phyloP scores from a whole-genome alignment of 2,888 invertebrate genomes.

The Creontiades dilutus region DNA sequence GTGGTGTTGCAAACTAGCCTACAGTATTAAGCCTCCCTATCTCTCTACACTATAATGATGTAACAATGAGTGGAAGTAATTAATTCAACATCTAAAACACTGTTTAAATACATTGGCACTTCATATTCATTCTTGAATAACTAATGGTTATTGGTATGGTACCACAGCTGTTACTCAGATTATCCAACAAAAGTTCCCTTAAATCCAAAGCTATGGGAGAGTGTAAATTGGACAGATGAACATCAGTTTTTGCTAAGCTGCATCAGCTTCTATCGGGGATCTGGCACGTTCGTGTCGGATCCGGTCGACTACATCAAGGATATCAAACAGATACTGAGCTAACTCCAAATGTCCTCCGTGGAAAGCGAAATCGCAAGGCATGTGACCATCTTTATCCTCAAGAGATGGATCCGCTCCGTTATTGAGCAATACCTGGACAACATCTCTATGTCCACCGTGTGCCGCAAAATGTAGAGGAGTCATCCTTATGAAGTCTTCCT shows the following conservation, averaged over 20 bases:
- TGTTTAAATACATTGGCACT: too few species aligned
- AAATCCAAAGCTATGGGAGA: too few species aligned
- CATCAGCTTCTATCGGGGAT: background rate
- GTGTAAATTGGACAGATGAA: too few species aligned
- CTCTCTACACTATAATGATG: too few species aligned
- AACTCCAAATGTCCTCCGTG: constrained; percentile 11
- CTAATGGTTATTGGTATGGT: too few species aligned
- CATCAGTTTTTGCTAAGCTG: background rate
- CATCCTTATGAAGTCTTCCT: background rate
- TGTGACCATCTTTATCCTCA: background rate
- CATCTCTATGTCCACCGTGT: background rate
- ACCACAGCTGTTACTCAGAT: too few species aligned
- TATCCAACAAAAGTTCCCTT: too few species aligned
- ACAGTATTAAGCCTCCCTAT: too few species aligned
- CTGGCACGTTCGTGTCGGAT: background rate
- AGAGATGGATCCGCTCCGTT: background rate
- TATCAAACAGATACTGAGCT: background rate
- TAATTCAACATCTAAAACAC: too few species aligned
- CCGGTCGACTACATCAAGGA: background rate
- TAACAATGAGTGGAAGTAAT: too few species aligned
- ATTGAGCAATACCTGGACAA: background rate
- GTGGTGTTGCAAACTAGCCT: too few species aligned
- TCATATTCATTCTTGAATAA: too few species aligned
- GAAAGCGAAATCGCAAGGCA: constrained; percentile 32
- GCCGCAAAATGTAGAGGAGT: constrained; percentile 42